phyloP scores from a whole-genome alignment of 2,113 vertebrate species.

The Trachemys scripta region DNA sequence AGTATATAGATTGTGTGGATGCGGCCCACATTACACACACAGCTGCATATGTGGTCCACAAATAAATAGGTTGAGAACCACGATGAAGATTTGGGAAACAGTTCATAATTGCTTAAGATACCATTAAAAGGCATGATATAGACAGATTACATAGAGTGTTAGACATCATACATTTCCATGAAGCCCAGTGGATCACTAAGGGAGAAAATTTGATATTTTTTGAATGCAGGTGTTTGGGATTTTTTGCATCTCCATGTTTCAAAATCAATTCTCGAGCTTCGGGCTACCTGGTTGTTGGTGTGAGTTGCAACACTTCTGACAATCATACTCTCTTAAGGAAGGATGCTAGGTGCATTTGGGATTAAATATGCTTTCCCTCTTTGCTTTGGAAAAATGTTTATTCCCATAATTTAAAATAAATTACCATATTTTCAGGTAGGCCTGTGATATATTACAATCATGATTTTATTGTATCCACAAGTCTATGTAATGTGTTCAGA shows the following conservation, averaged over 20 bases:
- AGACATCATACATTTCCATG: accelerated
- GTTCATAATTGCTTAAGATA: not conserved
- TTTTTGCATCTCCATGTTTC: not conserved
- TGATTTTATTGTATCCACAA: not conserved
- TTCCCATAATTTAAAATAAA: too few relatives aligned
- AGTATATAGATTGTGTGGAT: too few relatives aligned
- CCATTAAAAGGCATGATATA: not conserved
- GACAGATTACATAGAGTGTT: not conserved
- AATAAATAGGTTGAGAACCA: not conserved
- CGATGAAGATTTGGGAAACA: not conserved
- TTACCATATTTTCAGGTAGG: not conserved
- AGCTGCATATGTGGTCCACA: too few relatives aligned
- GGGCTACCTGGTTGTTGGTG: accelerated
- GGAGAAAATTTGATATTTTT: not conserved
- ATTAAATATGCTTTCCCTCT: not conserved
- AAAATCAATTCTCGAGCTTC: not conserved
- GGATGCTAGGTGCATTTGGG: not conserved
- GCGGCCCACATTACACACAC: too few relatives aligned
- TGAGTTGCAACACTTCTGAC: not conserved
- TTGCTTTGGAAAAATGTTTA: not conserved
- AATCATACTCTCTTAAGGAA: accelerated
- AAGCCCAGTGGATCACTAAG: not conserved
- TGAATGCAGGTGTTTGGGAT: not conserved
- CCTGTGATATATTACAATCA: accelerated
- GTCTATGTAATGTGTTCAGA: accelerated